Percentiles rank a stretch among this genome's conserved stretches.
Evolutionary conservation across 2,113 vertebrate species (phyloP).

Genomic region (Cebidichthys violaceus): DNA sequence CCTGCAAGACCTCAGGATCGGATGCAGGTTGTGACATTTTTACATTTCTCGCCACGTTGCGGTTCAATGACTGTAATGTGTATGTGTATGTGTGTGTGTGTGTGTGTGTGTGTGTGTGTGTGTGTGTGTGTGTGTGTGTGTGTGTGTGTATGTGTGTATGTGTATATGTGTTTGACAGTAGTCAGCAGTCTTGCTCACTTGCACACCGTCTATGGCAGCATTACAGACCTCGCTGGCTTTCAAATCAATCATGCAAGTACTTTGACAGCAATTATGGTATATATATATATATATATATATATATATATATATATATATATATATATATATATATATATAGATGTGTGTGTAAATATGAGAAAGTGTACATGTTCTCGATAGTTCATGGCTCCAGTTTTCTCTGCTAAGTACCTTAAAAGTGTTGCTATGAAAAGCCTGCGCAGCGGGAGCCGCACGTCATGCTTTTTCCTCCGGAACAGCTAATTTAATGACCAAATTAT

Average conservation of each 20-base stretch:
- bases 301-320: no score
- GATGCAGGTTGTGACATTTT: slow-evolving; percentile 13
- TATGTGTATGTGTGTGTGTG: not conserved
- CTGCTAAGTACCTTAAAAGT: not conserved
- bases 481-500: not conserved
- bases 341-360: not conserved
- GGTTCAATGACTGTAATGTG: slow-evolving; percentile 57
- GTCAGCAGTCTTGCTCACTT: slow-evolving; percentile 69
- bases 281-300: not conserved
- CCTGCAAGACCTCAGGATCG: slow-evolving; percentile 22
- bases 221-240: slow-evolving; percentile 57
- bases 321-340: no score
- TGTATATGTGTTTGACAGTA: slow-evolving; percentile 38
- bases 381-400: not conserved
- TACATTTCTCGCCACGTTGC: slow-evolving; percentile 32
- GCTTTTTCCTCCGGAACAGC: not conserved
- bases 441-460: not conserved
- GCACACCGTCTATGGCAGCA: slow-evolving; percentile 61
- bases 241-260: slow-evolving; percentile 70
- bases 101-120: no score
- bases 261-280: slow-evolving; percentile 61
- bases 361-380: slow-evolving; percentile 1
- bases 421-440: not conserved
- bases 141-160: slow-evolving; percentile 30
- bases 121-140: slow-evolving; percentile 11